A percentile compares a stretch with the other conserved stretches of the same genome.
Conservation (phyloP, 2,888 invertebrate species). For the Gortyna flavago region DNA sequence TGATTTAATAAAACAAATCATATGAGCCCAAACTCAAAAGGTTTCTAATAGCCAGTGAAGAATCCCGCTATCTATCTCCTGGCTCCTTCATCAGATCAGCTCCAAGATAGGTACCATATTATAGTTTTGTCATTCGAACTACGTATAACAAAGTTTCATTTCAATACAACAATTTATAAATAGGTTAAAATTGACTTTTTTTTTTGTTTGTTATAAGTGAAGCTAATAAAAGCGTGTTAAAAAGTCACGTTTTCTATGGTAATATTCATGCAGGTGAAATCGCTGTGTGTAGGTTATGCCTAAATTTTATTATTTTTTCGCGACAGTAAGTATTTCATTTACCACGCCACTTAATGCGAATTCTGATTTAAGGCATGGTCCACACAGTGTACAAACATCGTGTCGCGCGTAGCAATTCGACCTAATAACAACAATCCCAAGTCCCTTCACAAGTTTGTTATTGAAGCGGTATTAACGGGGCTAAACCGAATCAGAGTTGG, state of each 20-base stretch:
- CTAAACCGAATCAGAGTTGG: slow-evolving; percentile 28
- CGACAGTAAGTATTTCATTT: background rate
- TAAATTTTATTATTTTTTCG: background rate
- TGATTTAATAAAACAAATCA: too few species aligned
- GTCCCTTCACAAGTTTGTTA: slow-evolving; percentile 30
- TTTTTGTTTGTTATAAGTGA: too few species aligned
- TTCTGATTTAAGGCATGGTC: background rate
- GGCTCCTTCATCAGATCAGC: too few species aligned
- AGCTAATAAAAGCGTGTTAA: too few species aligned
- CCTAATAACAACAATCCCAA: slow-evolving; percentile 34
- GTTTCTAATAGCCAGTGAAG: too few species aligned
- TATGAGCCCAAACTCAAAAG: too few species aligned
- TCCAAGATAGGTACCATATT: too few species aligned
- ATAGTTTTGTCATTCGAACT: too few species aligned
- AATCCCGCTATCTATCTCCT: too few species aligned
- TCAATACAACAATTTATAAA: too few species aligned
- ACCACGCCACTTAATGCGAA: background rate
- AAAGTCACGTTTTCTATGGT: background rate
- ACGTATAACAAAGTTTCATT: too few species aligned
- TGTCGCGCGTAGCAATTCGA: slow-evolving; percentile 3
- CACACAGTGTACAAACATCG: background rate
- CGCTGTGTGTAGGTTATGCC: background rate
- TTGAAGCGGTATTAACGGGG: slow-evolving; percentile 26
- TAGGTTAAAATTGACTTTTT: too few species aligned
- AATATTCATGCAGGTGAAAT: background rate